Base-by-base conservation (phyloP, 1,140 invertebrate species). In the Galendromus occidentalis region DNA sequence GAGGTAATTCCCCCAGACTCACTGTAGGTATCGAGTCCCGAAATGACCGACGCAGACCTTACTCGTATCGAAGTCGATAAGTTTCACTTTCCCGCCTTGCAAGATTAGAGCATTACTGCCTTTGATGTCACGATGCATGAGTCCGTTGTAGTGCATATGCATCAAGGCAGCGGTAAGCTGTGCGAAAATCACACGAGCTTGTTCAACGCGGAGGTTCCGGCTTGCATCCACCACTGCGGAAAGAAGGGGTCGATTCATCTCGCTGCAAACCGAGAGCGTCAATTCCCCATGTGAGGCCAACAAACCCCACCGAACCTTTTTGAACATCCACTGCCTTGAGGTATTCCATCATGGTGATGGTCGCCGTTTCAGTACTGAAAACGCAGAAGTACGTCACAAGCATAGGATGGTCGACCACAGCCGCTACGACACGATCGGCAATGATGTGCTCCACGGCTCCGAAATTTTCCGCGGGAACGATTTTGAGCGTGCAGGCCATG, bases 91-190 rank as follows among this genome's bases (percentile, higher is more conserved):
- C 14, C 51, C 51, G 2, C 51, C 51, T 4, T 29, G 33, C 20
- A 12, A 1, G 22, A 59, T 25, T 18, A 59, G 33, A 1, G 51
- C 51, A 22, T 59, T 59, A 9, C 51, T 59, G n/a, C 51, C 51
- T 9, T 59, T 59, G 51, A 59, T 59, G 33, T 59, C 51, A 5
- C 51, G n/a, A 25, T 59, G 51, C 14, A 59, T 59, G 12, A 59
- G 51, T 59, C 51, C 51, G 51, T 59, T 29, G 51, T 29, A 59
- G 20, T 59, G 51, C 51, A 59, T 59, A 25, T 59, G 51, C 25
- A 59, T 33, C 22, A 59, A 17, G 14, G 51, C 51, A 1, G 51
- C 51, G 12, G 25, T 22, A 17, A 59, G 51, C 33, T 59, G 51
- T 25, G 51, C 51, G 33, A 59, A 59, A 14, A 59, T 59, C 1